phyloP scores from a whole-genome alignment of 1,140 invertebrate species.

The Leptinotarsa undecemlineata region DNA sequence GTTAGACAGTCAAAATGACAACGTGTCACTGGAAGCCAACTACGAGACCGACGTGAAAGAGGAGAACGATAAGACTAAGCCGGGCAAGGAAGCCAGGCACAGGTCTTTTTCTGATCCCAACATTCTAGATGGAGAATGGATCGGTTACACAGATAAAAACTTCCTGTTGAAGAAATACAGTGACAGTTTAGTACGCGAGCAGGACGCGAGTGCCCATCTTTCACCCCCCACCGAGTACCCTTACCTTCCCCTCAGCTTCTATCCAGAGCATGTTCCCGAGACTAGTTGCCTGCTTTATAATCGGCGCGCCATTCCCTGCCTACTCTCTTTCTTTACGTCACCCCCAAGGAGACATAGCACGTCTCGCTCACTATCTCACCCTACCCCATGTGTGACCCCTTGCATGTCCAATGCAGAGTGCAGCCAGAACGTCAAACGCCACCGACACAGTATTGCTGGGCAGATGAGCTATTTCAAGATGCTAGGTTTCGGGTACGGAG shows the following conservation, averaged over 20 bases:
- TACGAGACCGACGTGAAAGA: conserved; percentile 43
- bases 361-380: conserved; percentile 51
- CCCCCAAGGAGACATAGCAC: conserved; percentile 44
- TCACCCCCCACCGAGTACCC: conserved; percentile 26
- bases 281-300: conserved; percentile 57
- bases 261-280: conserved; percentile 52
- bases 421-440: conserved; percentile 78
- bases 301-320: conserved; percentile 56
- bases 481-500: conserved; percentile 70
- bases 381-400: conserved; percentile 47
- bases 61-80: conserved; percentile 21
- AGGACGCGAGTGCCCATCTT: conserved; percentile 21
- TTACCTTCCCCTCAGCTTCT: conserved; percentile 44
- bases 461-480: conserved; percentile 91
- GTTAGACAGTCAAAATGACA: conserved; percentile 42
- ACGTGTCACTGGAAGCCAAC: conserved; percentile 46
- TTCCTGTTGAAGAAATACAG: conserved; percentile 44
- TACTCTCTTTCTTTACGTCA: conserved; percentile 52
- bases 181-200: conserved; percentile 31
- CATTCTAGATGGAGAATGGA: conserved; percentile 47
- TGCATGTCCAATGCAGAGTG: conserved; percentile 54
- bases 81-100: conserved; percentile 32
- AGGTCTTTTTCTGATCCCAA: conserved; percentile 54
- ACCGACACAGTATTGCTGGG: conserved; percentile 90
- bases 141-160: conserved; percentile 37